These are phyloP conservation scores for Muscicapa adusta DNA, from an alignment of 2,113 vertebrate genomes.

Conservation along the genomic window DNA sequence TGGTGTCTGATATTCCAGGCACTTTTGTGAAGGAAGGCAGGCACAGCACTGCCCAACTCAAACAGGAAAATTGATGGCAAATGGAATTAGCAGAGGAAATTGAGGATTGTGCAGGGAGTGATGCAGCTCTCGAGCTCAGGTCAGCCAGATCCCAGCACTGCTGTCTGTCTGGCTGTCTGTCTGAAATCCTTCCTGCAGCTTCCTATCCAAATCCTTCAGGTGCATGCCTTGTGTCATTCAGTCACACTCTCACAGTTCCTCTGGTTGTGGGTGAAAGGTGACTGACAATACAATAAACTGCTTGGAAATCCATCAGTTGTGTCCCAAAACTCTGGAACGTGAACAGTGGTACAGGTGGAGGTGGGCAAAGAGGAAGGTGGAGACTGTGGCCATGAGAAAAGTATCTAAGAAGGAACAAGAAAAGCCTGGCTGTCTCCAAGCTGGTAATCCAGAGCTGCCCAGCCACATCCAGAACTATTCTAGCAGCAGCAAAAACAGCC, in stretches of 20 bases:
- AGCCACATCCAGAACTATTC: background rate
- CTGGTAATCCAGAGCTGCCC: background rate
- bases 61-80: background rate
- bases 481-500: background rate
- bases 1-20: too few relatives aligned
- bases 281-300: background rate
- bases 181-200: background rate
- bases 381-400: background rate
- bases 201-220: background rate
- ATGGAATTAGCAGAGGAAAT: background rate
- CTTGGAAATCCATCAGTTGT: background rate
- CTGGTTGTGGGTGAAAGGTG: background rate
- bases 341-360: background rate
- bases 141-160: background rate
- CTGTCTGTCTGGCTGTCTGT: background rate
- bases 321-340: background rate
- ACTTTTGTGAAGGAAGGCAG: background rate
- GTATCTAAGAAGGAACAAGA: background rate
- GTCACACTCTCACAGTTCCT: background rate
- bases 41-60: background rate
- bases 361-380: background rate
- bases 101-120: background rate
- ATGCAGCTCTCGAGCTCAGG: background rate
- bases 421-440: background rate
- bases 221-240: fast-evolving